Evolutionary conservation across 2,113 vertebrate species (phyloP), one percentile per base, ranked within the genome.

Genomic region (Phylloscopus whistleri): DNA sequence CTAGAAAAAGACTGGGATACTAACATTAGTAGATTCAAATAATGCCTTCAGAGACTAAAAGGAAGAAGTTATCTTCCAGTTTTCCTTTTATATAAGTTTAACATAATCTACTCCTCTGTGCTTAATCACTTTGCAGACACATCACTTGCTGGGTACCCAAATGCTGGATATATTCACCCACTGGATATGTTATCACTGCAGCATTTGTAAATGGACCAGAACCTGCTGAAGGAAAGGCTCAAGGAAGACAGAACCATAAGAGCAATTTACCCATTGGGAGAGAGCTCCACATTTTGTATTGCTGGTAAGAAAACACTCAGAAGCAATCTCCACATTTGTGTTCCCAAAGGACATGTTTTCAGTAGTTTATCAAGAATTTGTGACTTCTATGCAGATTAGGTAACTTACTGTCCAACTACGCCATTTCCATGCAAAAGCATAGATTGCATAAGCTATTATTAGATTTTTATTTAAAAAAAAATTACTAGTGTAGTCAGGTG

Each of bases 61-160:
- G 11, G 7, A 89, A 51, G 1, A 74, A 44, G 15, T 5, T 55
- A 23, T 20, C 18, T 63, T 87, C 19, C 33, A 64, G 21, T 22
- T 87, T 84, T 66, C 64, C 23, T 70, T 92, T 87, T 43, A 6
- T 12, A 39, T 27, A 74, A 70, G 5, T 55, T 84, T 77, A 74
- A 16, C 23, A 86, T 68, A 64, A 76, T 94, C 86, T 70, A 68
- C 81, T 97, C 83, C 78, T 31, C 41, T 49, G 21, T 35, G 49
- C 13, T 58, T 85, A 27, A 74, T 44, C 67, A 58, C 53, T 24
- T 58, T 30, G 26, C 79, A 95, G 93, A 80, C 98, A 96, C 30
- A 90, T 96, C 14, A 58, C 39, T 49, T 73, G 91, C 86, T 84
- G 27, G 43, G 30, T 80, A 80, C 31, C 68, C 78, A 89, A 68